A percentile compares a stretch with the other conserved stretches of the same genome.
These are phyloP conservation scores for Anthopleura sola DNA, from an alignment of 64 coral and sea anemone species.

Conservation along the genomic window DNA sequence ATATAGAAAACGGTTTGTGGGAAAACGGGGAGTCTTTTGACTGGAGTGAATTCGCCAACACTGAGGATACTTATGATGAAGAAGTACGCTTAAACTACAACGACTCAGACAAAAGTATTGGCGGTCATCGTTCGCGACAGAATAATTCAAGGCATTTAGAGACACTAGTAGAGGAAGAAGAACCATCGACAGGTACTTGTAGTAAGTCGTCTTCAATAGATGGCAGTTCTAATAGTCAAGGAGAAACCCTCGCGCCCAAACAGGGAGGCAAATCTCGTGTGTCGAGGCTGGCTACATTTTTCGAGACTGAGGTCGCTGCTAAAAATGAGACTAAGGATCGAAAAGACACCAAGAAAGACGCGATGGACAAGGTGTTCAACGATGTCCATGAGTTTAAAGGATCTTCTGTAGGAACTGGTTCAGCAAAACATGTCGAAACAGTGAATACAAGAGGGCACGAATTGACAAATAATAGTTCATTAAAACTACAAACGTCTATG, in stretches of 20 bases:
- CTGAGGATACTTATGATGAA: constrained; percentile 8
- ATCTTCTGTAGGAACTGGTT: not conserved
- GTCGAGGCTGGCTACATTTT: constrained; percentile 26
- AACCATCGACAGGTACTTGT: constrained; percentile 16
- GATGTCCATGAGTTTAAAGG: not conserved
- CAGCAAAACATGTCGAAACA: not conserved
- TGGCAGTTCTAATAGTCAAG: constrained; percentile 1
- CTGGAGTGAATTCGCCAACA: constrained; percentile 8
- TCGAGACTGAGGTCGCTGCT: constrained; percentile 12
- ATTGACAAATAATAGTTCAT: not conserved
- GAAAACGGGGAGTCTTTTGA: constrained; percentile 23
- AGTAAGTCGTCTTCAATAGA: constrained; percentile 35
- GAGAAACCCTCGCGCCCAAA: not conserved
- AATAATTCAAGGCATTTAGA: constrained; percentile 36
- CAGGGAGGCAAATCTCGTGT: constrained; percentile 33
- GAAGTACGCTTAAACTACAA: constrained; percentile 13
- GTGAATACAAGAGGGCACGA: not conserved
- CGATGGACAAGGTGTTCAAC: too few relatives aligned
- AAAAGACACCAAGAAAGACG: not conserved
- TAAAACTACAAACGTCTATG: not conserved
- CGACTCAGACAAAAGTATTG: not conserved
- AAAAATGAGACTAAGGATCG: not conserved
- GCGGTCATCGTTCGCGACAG: not conserved
- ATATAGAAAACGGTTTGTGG: not conserved
- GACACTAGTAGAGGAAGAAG: constrained; percentile 54